Base-by-base conservation (phyloP, 2,113 vertebrate species). In the Dryoscopus gambensis region DNA sequence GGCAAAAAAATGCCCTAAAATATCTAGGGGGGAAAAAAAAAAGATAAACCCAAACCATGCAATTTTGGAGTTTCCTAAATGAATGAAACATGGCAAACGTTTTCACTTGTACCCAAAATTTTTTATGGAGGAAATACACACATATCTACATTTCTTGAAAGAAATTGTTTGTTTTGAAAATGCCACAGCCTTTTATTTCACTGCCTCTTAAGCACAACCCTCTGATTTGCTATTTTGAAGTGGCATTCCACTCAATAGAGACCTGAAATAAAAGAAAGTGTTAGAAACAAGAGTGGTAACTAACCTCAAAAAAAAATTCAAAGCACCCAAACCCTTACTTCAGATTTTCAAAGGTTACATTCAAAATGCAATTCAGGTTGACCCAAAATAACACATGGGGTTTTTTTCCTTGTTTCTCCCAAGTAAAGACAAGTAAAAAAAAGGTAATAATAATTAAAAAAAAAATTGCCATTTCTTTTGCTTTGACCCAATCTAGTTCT, bases 191-290 rank as follows among this genome's bases (percentile, higher is more conserved):
- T 81, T 90, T 85, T 77, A 60, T 90, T 89, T 88, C 68, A 74
- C 71, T 86, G 86, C 56, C 47, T 92, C 64, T 74, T 78, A 75
- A 95, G 86, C 39, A 55, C 44, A 87, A 68, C 56, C 79, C 93
- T 75, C 87, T 92, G 93, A 81, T 95, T 90, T 87, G 76, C 64
- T 89, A 56, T 92, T 95, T 84, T 84, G 52, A 93, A 91, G 84
- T 78, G 64, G 76, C 69, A 49, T 81, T 74, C 76, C 76, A 81
- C 73, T 95, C 83, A 85, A 79, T 53, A 88, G 74, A 85, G 60
- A 64, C 42, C 63, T 90, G 86, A 92, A 96, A 93, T 77, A 75
- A 70, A 92, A 95, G 90, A 79, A 96, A 87, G 76, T 84, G 92
- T 93, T 65, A 87, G 73, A 84, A 96, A 73, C 73, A 31, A 74